Percentiles rank a stretch among this genome's conserved stretches.
Conservation (phyloP, 2,113 vertebrate genomes). For the Theristicus caerulescens region DNA sequence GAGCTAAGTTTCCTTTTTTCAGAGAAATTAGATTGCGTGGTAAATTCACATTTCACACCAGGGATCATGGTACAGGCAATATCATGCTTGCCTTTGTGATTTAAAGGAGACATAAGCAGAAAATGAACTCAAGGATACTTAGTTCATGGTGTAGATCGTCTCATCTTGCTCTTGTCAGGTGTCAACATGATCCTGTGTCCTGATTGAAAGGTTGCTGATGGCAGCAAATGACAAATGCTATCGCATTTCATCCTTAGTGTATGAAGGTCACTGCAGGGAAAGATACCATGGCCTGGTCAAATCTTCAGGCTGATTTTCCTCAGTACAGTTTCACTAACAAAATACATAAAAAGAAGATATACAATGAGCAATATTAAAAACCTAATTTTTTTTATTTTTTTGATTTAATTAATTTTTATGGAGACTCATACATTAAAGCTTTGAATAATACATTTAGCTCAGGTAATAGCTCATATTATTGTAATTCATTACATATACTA, state of each 20-base stretch:
- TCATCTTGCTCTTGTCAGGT: background rate
- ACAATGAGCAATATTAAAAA: background rate
- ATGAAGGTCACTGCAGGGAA: background rate
- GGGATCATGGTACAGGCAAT: background rate
- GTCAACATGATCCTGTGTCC: background rate
- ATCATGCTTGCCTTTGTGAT: background rate
- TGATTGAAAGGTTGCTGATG: background rate
- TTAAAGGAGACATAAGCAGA: background rate
- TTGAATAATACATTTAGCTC: background rate
- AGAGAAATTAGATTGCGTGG: fast-evolving
- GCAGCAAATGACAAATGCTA: background rate
- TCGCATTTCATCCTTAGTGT: background rate
- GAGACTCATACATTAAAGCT: background rate
- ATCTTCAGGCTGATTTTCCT: background rate
- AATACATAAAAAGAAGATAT: background rate
- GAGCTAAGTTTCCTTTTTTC: background rate
- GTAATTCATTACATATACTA: background rate
- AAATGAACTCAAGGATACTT: background rate
- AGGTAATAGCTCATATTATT: background rate
- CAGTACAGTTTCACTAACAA: background rate
- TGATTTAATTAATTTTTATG: background rate
- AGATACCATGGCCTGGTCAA: background rate
- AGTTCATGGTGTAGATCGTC: background rate
- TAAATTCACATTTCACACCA: background rate
- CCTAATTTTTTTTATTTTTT: background rate